phyloP scores from a whole-genome alignment of 1,140 invertebrate species.

The Orius laevigatus region DNA sequence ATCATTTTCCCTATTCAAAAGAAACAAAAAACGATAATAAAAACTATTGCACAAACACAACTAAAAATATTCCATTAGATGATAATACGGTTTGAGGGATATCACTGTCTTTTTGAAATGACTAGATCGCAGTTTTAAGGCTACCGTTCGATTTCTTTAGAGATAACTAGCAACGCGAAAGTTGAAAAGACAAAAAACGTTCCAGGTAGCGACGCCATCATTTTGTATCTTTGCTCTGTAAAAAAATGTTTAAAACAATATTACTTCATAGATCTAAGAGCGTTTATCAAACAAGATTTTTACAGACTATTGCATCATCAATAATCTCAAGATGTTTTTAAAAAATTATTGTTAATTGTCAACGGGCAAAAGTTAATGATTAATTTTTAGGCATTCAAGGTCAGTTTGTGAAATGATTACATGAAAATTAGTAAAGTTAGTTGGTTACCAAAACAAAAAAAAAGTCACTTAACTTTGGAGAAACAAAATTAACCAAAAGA shows the following conservation, averaged over 20 bases:
- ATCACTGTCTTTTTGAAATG: too few species aligned
- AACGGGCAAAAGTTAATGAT: neutral
- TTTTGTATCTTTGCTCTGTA: slow-evolving; percentile 20
- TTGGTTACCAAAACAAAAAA: neutral
- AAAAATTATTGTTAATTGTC: neutral
- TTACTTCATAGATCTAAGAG: neutral
- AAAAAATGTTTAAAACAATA: neutral
- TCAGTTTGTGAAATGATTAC: neutral
- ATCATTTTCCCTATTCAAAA: too few species aligned
- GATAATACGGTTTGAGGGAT: too few species aligned
- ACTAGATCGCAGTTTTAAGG: too few species aligned
- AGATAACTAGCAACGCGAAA: slow-evolving; percentile 15
- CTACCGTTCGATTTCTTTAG: slow-evolving; percentile 2
- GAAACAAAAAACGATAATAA: too few species aligned
- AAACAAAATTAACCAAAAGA: neutral
- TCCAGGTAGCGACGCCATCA: slow-evolving; percentile 19
- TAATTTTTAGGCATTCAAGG: too few species aligned
- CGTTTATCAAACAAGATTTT: neutral
- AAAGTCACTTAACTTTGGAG: neutral
- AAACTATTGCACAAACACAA: too few species aligned
- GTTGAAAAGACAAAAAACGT: slow-evolving; percentile 14
- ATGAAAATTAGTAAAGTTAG: too few species aligned
- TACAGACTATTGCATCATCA: neutral
- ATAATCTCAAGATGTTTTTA: neutral
- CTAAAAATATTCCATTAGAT: too few species aligned